Evolutionary conservation across 2,888 invertebrate genomes (phyloP).

Genomic region (Calameuta idolon): DNA sequence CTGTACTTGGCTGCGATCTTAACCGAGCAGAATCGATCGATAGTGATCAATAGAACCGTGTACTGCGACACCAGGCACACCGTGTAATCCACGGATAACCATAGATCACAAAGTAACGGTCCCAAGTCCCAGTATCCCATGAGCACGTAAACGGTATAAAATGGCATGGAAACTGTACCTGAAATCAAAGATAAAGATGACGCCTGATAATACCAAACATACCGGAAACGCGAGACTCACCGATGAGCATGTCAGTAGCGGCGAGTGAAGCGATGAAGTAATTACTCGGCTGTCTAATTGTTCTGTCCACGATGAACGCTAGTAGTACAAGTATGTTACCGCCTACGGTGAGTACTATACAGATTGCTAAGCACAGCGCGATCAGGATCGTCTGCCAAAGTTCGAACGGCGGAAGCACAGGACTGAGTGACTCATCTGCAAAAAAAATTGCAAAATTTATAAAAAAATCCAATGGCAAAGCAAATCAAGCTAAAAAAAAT

Average conservation of each 20-base stretch:
- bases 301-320: conserved; percentile 94
- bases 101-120: conserved; percentile 94
- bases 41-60: conserved; percentile 97
- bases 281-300: conserved; percentile 96
- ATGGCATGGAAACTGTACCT: conserved; percentile 98
- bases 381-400: conserved; percentile 92
- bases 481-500: neutral
- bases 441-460: neutral
- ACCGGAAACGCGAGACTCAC: conserved; percentile 67
- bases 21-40: conserved; percentile 98
- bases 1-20: conserved; percentile 98
- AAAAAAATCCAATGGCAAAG: neutral
- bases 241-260: conserved; percentile 96
- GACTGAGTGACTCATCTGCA: conserved; percentile 55
- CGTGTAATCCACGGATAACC: conserved; percentile 99
- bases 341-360: conserved; percentile 91
- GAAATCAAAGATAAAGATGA: conserved; percentile 48
- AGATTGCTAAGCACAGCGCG: conserved; percentile 86
- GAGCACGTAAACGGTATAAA: conserved; percentile 97
- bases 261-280: conserved; percentile 99
- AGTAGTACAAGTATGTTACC: conserved; percentile 96
- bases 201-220: neutral
- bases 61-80: conserved; percentile 99
- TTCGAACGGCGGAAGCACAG: conserved; percentile 86
- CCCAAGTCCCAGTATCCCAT: conserved; percentile 98